Base-by-base conservation (phyloP, 2,888 invertebrate genomes). In the Halocaridina rubra region DNA sequence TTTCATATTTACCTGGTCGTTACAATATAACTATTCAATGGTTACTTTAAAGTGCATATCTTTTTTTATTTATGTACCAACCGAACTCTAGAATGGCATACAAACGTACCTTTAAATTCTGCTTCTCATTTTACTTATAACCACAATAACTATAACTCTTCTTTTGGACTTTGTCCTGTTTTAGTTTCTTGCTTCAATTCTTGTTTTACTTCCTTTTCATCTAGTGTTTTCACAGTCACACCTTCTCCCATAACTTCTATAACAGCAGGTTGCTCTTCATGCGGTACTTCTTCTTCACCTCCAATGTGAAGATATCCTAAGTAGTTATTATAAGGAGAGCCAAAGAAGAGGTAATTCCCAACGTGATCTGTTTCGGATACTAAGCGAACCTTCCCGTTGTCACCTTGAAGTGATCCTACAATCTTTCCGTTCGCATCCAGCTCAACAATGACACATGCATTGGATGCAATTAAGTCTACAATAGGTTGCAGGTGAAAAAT, bases 311-410 rank as follows among this genome's bases (percentile, higher is more conserved):
- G 19, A 5, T 64, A 33, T 10, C 81, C 81, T 5, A 81, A 75
- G 27, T 81, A 81, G 24, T 76, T 76, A 53, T 81, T 81, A 32
- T 81, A 81, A 3, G 84, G 84, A 19, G 79, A 84, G 3, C 79
- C 84, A 79, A 84, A 84, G 79, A 78, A 84, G 10, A 84, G 59
- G 57, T 74, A 64, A 22, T 72, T 46, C 13, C 84, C 79, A 10
- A 84, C 79, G n/a, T 33, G 53, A 22, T 61, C 22, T 16, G 82
- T 71, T 29, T 82, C 77, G 1, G 82, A 82, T 33, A 82, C 59
- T 3, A 19, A 39, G 3, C n/a, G 22, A 8, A 64, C 29, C 22
- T 64, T 72, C 1, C 76, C 75, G 2, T 74, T 75, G 67, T 81
- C 32, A 3, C 84, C 79, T 46, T 84, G 84, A 7, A 84, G 32